These are phyloP conservation scores for Deilephila elpenor DNA, from an alignment of 2,888 invertebrate genomes.

Conservation along the genomic window DNA sequence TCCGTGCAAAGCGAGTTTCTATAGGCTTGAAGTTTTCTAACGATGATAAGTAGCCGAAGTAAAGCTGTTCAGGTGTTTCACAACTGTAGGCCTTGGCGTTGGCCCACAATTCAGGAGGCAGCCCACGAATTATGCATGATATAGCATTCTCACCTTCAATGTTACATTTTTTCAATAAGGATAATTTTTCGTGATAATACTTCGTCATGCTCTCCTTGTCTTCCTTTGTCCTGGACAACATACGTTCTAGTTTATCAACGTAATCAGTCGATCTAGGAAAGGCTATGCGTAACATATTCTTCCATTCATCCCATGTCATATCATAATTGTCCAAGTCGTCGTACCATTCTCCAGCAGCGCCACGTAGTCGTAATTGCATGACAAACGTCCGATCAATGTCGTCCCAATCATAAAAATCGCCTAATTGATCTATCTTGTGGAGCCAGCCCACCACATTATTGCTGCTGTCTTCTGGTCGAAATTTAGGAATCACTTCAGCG, in stretches of 20 bases:
- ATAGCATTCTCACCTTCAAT: slow-evolving; percentile 39
- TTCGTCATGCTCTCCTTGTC: slow-evolving; percentile 49
- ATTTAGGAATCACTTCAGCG: slow-evolving; percentile 39
- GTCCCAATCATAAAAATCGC: slow-evolving; percentile 46
- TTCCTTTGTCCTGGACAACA: slow-evolving; percentile 44
- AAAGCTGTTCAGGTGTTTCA: slow-evolving; percentile 40
- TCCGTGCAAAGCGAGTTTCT: slow-evolving; percentile 19
- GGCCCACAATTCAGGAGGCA: slow-evolving; percentile 38
- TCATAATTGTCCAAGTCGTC: slow-evolving; percentile 39
- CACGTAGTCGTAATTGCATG: slow-evolving; percentile 45
- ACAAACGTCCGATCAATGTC: slow-evolving; percentile 35
- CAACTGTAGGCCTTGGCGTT: slow-evolving; percentile 46
- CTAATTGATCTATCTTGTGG: slow-evolving; percentile 49
- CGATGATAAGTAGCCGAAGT: slow-evolving; percentile 41
- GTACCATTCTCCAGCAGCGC: slow-evolving; percentile 45
- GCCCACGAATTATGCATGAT: slow-evolving; percentile 41
- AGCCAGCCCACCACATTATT: slow-evolving; percentile 43
- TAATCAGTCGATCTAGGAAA: slow-evolving; percentile 47
- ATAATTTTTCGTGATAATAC: slow-evolving; percentile 48
- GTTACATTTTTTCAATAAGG: slow-evolving; percentile 44
- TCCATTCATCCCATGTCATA: slow-evolving; percentile 50
- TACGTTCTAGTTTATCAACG: slow-evolving; percentile 46
- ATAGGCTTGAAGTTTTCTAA: slow-evolving; percentile 39
- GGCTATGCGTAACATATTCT: slow-evolving; percentile 36
- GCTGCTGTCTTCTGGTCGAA: slow-evolving; percentile 37